Evolutionary conservation across 1,140 invertebrate genomes (phyloP), one percentile per base, ranked within the genome.

Genomic region (Holotrichia oblita): DNA sequence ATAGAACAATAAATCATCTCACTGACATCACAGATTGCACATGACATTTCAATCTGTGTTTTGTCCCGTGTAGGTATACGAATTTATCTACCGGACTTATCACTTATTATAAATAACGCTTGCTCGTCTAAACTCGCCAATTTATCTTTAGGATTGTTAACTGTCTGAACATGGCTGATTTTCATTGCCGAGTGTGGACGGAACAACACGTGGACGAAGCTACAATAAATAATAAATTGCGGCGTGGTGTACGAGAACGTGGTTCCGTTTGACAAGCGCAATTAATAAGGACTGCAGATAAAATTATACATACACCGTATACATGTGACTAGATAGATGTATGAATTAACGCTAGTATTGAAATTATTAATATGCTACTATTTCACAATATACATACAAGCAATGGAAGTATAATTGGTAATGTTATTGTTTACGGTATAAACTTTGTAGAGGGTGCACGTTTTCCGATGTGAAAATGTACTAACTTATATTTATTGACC

Each of bases 31-130:
- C 17, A 74, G 73, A 41, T 74, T 74, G 40, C 73, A 42, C 17
- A 74, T 74, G 73, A 74, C 73, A 40, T 74, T 74, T 74, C 73
- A 74, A 74, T 74, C 73, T 42, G 17, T 74, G 27, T 74, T 74
- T 74, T 42, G 34, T 27, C 73, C 73, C 20, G 20, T 69, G 61
- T 69, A 69, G 61, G 41, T 74, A 44, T 74, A 41, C 40, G 73
- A 74, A 74, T 74, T 74, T 74, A 74, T 74, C 73, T 40, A 12
- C 24, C 41, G 73, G n/a, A 74, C 40, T 74, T 74, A 74, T 74
- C 73, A 74, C 73, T 74, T 74, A 74, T 74, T 74, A 74, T 74
- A 74, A 74, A 74, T 74, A 74, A 74, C 73, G 40, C 41, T 74
- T 74, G 73, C 41, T 74, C 40, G 40, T 74, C 40, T 74, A 74